Evolutionary conservation across 2,888 invertebrate genomes (phyloP).

Genomic region (Drosophila robusta): DNA sequence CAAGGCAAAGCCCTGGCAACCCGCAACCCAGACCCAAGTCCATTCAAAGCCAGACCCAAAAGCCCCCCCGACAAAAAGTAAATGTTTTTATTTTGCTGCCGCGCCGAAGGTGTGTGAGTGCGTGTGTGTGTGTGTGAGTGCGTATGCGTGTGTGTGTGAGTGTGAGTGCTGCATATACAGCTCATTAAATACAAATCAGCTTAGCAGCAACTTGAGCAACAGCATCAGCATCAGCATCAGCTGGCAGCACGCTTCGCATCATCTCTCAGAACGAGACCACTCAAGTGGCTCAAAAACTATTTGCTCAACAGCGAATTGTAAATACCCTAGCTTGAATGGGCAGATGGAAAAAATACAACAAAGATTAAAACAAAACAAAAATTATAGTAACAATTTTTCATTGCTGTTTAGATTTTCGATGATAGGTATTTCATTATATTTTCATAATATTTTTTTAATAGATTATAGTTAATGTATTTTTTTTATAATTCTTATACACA

Average conservation of each 20-base stretch:
- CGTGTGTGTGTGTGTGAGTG: slow-evolving; percentile 17
- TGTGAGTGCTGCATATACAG: slow-evolving; percentile 54
- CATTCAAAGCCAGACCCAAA: slow-evolving; percentile 10
- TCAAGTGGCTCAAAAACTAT: slow-evolving; percentile 1
- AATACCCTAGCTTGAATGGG: slow-evolving; percentile 15
- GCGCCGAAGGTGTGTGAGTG: slow-evolving; percentile 34
- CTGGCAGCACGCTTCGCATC: slow-evolving; percentile 37
- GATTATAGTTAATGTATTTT: neutral
- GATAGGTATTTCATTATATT: no score
- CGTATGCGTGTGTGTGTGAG: slow-evolving; percentile 20
- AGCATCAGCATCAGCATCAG: slow-evolving; percentile 20
- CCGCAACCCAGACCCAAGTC: slow-evolving; percentile 8
- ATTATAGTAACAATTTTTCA: no score
- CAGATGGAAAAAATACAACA: no score
- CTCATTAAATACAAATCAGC: slow-evolving; percentile 79
- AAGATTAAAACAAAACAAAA: no score
- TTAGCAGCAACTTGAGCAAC: slow-evolving; percentile 59
- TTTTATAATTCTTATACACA: no score
- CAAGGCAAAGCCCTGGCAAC: slow-evolving; percentile 10
- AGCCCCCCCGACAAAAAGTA: slow-evolving; percentile 33
- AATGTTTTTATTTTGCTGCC: slow-evolving; percentile 68
- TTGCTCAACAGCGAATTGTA: slow-evolving; percentile 4
- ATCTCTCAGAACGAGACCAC: slow-evolving; percentile 6
- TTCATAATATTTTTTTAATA: neutral
- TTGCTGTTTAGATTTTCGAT: no score